phyloP scores from a whole-genome alignment of 2,888 invertebrate genomes.

The Andrena dorsata region DNA sequence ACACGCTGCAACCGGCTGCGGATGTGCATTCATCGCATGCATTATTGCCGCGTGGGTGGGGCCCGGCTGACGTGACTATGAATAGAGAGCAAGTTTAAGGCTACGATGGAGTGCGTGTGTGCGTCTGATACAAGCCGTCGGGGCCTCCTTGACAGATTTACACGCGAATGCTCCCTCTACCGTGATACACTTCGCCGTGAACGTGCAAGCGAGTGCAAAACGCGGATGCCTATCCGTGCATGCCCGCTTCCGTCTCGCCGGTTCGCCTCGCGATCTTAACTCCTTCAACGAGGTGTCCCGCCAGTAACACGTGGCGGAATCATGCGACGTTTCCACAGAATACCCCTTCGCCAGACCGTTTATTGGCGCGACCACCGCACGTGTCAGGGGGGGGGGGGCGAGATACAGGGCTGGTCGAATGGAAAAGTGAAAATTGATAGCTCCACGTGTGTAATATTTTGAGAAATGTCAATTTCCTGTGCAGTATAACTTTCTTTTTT shows the following conservation, averaged over 20 bases:
- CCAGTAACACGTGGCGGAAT: slow-evolving; percentile 5
- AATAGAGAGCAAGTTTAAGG: slow-evolving; percentile 79
- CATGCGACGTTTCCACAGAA: not conserved
- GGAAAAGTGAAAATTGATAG: no score
- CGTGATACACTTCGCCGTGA: slow-evolving; percentile 48
- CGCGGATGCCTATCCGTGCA: not conserved
- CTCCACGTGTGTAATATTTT: no score
- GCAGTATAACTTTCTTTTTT: no score
- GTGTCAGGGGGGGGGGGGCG: no score
- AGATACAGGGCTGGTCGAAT: no score
- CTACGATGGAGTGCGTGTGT: slow-evolving; percentile 60
- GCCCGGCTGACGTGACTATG: slow-evolving; percentile 69
- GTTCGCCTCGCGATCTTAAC: not conserved
- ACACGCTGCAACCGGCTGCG: slow-evolving; percentile 53
- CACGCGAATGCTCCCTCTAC: slow-evolving; percentile 61
- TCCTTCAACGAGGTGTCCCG: slow-evolving; percentile 4
- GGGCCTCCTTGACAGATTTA: slow-evolving; percentile 72
- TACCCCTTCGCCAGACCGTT: not conserved
- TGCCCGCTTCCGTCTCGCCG: not conserved
- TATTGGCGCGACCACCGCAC: not conserved
- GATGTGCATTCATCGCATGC: slow-evolving; percentile 72
- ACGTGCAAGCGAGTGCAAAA: not conserved
- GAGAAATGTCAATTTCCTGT: no score
- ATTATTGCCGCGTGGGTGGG: slow-evolving; percentile 70
- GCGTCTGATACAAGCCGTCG: slow-evolving; percentile 42